Percentiles rank a stretch among this genome's conserved stretches.
phyloP scores from a whole-genome alignment of 2,797 vertebrate species.

The Lateolabrax maculatus region DNA sequence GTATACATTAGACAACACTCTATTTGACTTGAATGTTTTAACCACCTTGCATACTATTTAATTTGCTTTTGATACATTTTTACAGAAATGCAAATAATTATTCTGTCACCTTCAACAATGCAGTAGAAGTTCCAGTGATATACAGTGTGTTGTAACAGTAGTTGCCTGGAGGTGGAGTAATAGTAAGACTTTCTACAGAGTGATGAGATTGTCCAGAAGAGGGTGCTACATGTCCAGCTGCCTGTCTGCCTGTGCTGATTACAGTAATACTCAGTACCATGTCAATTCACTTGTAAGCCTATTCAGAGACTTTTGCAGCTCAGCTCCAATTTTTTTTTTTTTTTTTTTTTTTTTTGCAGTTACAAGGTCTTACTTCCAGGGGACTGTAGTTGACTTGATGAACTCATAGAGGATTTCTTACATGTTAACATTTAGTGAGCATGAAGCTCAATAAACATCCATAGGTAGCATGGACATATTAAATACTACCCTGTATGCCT shows the following conservation, averaged over 20 bases:
- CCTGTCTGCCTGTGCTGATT: not conserved
- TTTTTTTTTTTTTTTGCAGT: too few relatives aligned
- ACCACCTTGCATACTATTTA: not conserved
- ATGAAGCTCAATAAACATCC: not conserved
- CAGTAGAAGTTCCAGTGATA: not conserved
- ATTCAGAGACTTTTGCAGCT: not conserved
- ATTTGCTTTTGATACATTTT: not conserved
- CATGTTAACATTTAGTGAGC: not conserved
- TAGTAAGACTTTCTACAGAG: not conserved
- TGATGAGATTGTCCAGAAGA: slow-evolving; percentile 31
- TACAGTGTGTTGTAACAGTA: not conserved
- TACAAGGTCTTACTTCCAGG: not conserved
- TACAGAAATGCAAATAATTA: not conserved
- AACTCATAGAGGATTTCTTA: slow-evolving; percentile 4
- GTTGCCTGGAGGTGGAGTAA: not conserved
- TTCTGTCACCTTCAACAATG: too few relatives aligned
- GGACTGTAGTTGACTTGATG: slow-evolving; percentile 11
- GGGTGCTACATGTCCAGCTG: slow-evolving; percentile 15
- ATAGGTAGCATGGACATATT: too few relatives aligned
- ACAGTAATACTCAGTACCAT: not conserved
- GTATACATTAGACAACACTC: not conserved
- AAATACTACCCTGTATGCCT: too few relatives aligned
- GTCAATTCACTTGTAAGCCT: not conserved
- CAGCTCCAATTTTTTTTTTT: too few relatives aligned
- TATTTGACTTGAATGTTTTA: not conserved